Conservation (phyloP, 2,888 invertebrate species). For the Amblyjoppa fuscipennis region DNA sequence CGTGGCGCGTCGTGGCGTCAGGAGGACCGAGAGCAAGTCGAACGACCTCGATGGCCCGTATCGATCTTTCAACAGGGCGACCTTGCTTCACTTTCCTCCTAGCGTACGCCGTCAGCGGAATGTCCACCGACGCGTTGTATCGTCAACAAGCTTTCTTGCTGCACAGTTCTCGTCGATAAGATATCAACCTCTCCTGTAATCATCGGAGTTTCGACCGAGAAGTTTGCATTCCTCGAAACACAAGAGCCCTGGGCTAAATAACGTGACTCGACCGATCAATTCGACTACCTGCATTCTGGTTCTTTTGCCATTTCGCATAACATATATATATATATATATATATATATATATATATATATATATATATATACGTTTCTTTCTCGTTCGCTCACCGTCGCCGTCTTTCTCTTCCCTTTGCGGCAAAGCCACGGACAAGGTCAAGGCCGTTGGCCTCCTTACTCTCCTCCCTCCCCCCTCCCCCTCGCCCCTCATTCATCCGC, state of each 20-base stretch:
- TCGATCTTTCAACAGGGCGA: constrained; percentile 74
- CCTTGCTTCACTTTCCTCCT: constrained; percentile 75
- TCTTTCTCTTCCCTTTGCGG: constrained; percentile 65
- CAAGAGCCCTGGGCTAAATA: background rate
- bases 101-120: constrained; percentile 73
- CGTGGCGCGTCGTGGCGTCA: background rate
- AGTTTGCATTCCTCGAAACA: background rate
- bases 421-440: constrained; percentile 81
- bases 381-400: constrained; percentile 41
- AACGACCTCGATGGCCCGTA: constrained; percentile 56
- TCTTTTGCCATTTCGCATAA: constrained; percentile 51
- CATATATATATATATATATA: constrained; percentile 26
- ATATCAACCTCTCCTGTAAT: background rate
- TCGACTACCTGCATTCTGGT: constrained; percentile 57
- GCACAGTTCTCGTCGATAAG: background rate
- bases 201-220: background rate
- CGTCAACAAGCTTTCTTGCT: background rate
- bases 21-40: constrained; percentile 7
- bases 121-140: constrained; percentile 10
- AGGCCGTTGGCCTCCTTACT: constrained; percentile 80
- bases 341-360: constrained; percentile 7
- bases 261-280: constrained; percentile 34
- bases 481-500: constrained; percentile 66
- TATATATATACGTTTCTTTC: constrained; percentile 19
- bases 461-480: constrained; percentile 63